Percentiles rank a stretch among this genome's conserved stretches.
Conservation (phyloP, 2,888 invertebrate species). For the Nephrocerus scutellatus region DNA sequence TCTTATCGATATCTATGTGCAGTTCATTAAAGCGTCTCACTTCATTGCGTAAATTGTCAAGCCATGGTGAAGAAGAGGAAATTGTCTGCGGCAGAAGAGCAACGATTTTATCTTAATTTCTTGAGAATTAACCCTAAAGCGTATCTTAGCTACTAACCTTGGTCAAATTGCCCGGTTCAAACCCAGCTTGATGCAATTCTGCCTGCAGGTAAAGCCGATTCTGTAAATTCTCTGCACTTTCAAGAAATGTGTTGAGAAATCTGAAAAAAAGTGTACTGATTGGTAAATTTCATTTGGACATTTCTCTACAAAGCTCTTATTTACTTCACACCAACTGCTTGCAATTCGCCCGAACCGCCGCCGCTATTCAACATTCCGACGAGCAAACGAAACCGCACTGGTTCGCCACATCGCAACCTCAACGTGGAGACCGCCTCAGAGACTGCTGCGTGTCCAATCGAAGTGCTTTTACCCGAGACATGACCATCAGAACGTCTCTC, state of each 20-base stretch:
- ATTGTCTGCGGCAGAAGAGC: constrained; percentile 52
- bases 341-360: constrained; percentile 64
- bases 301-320: constrained; percentile 9
- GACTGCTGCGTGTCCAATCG: constrained; percentile 73
- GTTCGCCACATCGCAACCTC: constrained; percentile 81
- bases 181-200: constrained; percentile 74
- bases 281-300: background rate
- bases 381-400: constrained; percentile 83
- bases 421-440: constrained; percentile 87
- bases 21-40: constrained; percentile 70
- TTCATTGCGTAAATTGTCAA: constrained; percentile 60
- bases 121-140: background rate
- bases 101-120: too few relatives aligned
- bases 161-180: constrained; percentile 53
- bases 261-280: constrained; percentile 26
- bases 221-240: constrained; percentile 68
- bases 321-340: constrained; percentile 66
- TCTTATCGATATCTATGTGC: constrained; percentile 70
- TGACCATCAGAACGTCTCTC: constrained; percentile 50
- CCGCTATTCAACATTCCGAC: constrained; percentile 81
- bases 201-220: constrained; percentile 78
- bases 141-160: constrained; percentile 39
- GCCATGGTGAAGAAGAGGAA: constrained; percentile 56
- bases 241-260: constrained; percentile 77
- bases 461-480: constrained; percentile 48